Conservation (phyloP, 2,797 vertebrate genomes). For the Hydrocynus forskahlii region DNA sequence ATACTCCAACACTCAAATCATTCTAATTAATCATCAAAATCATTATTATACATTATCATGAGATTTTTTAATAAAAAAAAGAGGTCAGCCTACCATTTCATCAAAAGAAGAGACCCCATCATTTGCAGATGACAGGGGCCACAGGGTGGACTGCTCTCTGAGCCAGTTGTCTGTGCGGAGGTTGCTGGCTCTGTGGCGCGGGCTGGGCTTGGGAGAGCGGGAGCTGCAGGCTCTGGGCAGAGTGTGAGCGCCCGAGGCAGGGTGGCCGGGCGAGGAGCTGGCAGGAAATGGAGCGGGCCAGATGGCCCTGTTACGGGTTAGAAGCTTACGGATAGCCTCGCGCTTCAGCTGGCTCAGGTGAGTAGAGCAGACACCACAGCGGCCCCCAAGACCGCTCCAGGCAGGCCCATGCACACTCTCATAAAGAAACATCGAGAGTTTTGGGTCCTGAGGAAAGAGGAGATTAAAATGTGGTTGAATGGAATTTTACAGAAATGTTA, state of each 20-base stretch:
- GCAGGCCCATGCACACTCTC: conserved; percentile 90
- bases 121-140: conserved; percentile 77
- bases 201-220: conserved; percentile 75
- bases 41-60: background rate
- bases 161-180: conserved; percentile 83
- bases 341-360: conserved; percentile 92
- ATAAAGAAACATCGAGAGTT: conserved; percentile 83
- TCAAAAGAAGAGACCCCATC: conserved; percentile 85
- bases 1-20: too few relatives aligned
- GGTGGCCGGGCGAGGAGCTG: conserved; percentile 56
- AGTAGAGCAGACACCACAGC: conserved; percentile 88
- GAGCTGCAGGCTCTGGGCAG: conserved; percentile 82
- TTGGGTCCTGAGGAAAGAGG: conserved; percentile 79
- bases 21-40: background rate
- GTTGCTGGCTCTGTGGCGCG: conserved; percentile 82
- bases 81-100: conserved; percentile 75
- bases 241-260: conserved; percentile 73
- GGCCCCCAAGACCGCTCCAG: conserved; percentile 85
- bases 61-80: background rate
- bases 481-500: background rate
- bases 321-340: conserved; percentile 92
- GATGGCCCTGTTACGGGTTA: conserved; percentile 84
- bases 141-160: conserved; percentile 84
- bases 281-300: conserved; percentile 78
- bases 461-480: background rate